These are phyloP conservation scores for Anticlea derivata DNA, from an alignment of 2,888 invertebrate species.

Conservation along the genomic window DNA sequence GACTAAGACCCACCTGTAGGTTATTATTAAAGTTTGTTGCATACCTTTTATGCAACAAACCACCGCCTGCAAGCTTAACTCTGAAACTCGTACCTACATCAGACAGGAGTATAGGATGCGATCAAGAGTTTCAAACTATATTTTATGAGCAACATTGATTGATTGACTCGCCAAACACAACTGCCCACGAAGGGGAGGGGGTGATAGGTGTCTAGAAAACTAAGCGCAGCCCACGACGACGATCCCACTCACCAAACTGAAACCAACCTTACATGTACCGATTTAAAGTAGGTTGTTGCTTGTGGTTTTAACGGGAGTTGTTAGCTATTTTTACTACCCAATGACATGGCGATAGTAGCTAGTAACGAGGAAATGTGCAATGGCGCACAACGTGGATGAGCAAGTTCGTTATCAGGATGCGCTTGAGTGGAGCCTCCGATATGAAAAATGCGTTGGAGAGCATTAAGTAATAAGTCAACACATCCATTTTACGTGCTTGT, in stretches of 20 bases:
- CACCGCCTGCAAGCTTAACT: conserved; percentile 1
- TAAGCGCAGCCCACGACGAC: conserved; percentile 35
- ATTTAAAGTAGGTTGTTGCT: neutral
- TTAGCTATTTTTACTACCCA: conserved; percentile 47
- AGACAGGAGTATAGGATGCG: conserved; percentile 12
- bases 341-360: conserved; percentile 41
- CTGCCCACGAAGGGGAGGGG: conserved; percentile 20
- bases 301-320: conserved; percentile 9
- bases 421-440: conserved; percentile 15
- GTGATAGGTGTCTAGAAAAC: conserved; percentile 38
- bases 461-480: neutral
- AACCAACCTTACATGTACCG: neutral
- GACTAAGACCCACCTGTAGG: no score
- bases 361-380: conserved; percentile 35
- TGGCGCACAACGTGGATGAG: conserved; percentile 30
- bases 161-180: conserved; percentile 28
- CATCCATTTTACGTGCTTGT: neutral
- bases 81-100: conserved; percentile 1
- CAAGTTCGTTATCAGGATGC: conserved; percentile 19
- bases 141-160: conserved; percentile 28
- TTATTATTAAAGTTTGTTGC: neutral
- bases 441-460: conserved; percentile 5
- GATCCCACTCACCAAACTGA: neutral
- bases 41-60: neutral
- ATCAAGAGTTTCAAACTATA: conserved; percentile 21